Percentiles rank a stretch among this genome's conserved stretches.
Evolutionary conservation across 2,113 vertebrate genomes (phyloP).

Genomic region (Ochotona princeps): DNA sequence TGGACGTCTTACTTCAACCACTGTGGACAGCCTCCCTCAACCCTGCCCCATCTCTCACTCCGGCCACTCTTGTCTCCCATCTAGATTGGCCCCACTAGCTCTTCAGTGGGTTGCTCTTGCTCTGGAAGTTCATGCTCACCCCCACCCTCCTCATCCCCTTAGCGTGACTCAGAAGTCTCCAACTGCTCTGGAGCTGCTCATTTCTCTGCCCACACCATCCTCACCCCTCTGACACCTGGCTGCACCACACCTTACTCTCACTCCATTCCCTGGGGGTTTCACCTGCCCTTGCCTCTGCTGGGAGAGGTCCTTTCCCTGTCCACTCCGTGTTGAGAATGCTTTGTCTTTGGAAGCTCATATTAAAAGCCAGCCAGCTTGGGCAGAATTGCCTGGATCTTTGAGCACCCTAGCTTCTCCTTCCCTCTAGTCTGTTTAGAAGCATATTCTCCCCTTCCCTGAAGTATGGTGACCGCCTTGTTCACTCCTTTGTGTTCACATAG

Average conservation of each 20-base stretch:
- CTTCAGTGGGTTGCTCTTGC: background rate
- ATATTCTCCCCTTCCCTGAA: background rate
- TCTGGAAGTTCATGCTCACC: background rate
- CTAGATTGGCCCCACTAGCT: fast-evolving
- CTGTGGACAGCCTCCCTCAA: too few relatives aligned
- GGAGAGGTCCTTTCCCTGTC: background rate
- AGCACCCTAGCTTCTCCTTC: fast-evolving
- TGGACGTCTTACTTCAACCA: background rate
- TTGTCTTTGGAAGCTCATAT: background rate
- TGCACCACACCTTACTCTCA: fast-evolving
- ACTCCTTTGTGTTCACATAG: background rate
- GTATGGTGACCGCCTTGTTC: background rate
- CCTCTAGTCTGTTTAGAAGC: background rate
- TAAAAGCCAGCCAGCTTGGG: too few relatives aligned
- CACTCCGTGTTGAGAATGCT: background rate
- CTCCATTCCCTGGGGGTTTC: background rate
- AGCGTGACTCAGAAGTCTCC: background rate
- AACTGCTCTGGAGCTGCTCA: fast-evolving
- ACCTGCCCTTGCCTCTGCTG: background rate
- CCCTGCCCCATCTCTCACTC: background rate
- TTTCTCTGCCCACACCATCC: background rate
- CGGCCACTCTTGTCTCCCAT: background rate
- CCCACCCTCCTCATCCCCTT: background rate
- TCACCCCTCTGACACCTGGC: background rate
- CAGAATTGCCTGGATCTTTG: too few relatives aligned